These are phyloP conservation scores for Lasiurus cinereus DNA, from an alignment of 2,113 vertebrate genomes.

Conservation along the genomic window DNA sequence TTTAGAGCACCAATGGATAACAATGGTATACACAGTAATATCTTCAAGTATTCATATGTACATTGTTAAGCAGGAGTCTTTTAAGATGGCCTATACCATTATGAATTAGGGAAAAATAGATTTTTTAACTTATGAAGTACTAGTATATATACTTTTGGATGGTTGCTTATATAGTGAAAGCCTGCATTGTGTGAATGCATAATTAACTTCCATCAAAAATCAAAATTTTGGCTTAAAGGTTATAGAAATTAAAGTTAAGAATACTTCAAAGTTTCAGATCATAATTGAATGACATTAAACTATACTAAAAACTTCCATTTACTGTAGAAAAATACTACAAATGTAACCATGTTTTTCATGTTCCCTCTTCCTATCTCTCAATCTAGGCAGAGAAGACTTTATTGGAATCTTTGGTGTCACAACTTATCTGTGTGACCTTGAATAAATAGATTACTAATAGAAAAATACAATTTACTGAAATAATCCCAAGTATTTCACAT, in stretches of 20 bases:
- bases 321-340: background rate
- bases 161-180: background rate
- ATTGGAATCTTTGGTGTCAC: background rate
- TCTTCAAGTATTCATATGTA: background rate
- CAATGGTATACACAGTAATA: background rate
- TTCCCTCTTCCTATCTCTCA: background rate
- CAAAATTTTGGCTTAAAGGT: background rate
- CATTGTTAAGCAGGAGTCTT: background rate
- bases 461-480: background rate
- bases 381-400: background rate
- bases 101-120: background rate
- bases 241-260: slow-evolving; percentile 3
- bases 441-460: slow-evolving; percentile 6
- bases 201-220: background rate
- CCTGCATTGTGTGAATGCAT: background rate
- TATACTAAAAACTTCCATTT: background rate
- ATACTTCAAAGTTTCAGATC: background rate
- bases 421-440: background rate
- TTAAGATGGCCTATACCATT: background rate
- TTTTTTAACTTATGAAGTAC: background rate
- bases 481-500: background rate
- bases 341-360: background rate
- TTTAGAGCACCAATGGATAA: background rate
- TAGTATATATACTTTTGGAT: background rate
- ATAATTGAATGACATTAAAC: background rate